phyloP scores from a whole-genome alignment of 1,140 invertebrate genomes.

The Linepithema humile region DNA sequence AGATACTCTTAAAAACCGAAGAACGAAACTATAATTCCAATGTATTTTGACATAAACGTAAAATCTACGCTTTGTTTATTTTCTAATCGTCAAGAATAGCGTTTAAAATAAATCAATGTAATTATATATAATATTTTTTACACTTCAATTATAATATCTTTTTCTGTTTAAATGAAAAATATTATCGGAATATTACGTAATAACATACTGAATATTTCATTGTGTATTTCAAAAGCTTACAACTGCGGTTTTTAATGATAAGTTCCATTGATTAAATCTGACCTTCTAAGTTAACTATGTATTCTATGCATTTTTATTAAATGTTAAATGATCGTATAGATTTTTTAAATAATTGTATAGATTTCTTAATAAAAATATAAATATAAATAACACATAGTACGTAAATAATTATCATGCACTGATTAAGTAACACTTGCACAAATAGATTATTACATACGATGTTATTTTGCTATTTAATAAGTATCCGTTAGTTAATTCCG shows the following conservation, averaged over 20 bases:
- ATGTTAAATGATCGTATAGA: not conserved
- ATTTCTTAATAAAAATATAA: not conserved
- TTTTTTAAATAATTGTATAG: not conserved
- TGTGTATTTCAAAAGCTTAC: not conserved
- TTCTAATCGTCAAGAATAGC: not conserved
- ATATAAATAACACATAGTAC: not conserved
- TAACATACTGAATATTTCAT: not conserved
- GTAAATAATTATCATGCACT: not conserved
- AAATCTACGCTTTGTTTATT: constrained; percentile 1
- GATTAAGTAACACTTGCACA: not conserved
- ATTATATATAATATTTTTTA: not conserved
- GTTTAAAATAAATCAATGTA: constrained; percentile 25
- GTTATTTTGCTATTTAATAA: not conserved
- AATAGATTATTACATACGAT: not conserved
- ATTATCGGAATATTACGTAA: not conserved
- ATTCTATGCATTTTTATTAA: not conserved
- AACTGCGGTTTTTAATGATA: not conserved
- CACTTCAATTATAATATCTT: not conserved
- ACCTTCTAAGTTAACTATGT: not conserved
- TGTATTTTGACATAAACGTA: not conserved
- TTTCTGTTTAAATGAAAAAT: not conserved
- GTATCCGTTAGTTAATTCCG: not conserved
- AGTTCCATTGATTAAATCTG: not conserved
- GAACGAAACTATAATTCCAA: not conserved
- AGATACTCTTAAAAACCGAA: not conserved